Percentiles rank a stretch among this genome's conserved stretches.
phyloP scores from a whole-genome alignment of 2,888 invertebrate genomes.

The Phyllotreta cruciferae region DNA sequence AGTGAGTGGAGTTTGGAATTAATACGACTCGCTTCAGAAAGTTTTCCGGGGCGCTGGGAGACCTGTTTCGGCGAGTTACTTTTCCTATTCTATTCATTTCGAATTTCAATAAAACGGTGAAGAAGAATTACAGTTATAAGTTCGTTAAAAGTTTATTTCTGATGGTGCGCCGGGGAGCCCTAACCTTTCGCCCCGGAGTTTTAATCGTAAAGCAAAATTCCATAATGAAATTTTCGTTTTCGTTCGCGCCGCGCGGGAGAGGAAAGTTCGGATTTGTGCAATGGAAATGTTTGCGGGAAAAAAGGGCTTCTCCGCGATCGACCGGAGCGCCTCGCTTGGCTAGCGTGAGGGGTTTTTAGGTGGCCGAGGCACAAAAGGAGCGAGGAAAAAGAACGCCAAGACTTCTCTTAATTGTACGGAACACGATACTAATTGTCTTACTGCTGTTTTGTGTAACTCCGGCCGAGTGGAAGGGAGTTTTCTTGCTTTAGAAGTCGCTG shows the following conservation, averaged over 20 bases:
- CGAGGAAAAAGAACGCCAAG: slow-evolving; percentile 50
- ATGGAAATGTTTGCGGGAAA: too few relatives aligned
- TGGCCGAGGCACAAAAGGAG: slow-evolving; percentile 30
- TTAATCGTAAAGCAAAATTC: slow-evolving; percentile 29
- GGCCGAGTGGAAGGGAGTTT: slow-evolving; percentile 55
- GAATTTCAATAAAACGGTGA: slow-evolving; percentile 33
- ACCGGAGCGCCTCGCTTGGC: not conserved
- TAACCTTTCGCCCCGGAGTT: slow-evolving; percentile 33
- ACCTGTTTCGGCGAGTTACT: slow-evolving; percentile 32
- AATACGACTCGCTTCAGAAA: slow-evolving; percentile 4
- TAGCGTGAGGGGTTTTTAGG: slow-evolving; percentile 27
- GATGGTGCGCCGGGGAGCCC: slow-evolving; percentile 34
- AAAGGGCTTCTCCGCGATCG: too few relatives aligned
- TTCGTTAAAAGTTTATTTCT: slow-evolving; percentile 37
- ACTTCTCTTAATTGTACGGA: slow-evolving; percentile 58
- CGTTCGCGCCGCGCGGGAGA: slow-evolving; percentile 4
- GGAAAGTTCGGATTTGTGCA: too few relatives aligned
- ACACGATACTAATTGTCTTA: slow-evolving; percentile 61
- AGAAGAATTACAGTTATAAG: slow-evolving; percentile 35
- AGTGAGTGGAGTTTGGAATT: too few relatives aligned
- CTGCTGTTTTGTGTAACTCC: slow-evolving; percentile 57
- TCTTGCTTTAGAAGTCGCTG: slow-evolving; percentile 30
- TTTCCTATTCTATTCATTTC: slow-evolving; percentile 34
- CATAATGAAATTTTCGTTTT: slow-evolving; percentile 26
- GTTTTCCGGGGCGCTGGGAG: slow-evolving; percentile 9